phyloP scores from a whole-genome alignment of 2,113 vertebrate species.

The Cebidichthys violaceus region DNA sequence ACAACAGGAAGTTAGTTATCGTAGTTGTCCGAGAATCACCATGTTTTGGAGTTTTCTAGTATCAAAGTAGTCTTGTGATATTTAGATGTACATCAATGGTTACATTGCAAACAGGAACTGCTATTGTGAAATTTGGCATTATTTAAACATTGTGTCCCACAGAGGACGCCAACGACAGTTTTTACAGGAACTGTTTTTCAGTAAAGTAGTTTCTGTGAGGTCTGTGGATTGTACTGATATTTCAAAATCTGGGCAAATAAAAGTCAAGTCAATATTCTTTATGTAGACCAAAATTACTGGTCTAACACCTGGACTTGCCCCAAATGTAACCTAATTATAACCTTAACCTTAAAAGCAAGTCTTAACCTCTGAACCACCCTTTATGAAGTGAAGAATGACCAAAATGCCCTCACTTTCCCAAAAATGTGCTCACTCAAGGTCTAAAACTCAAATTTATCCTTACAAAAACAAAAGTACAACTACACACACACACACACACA shows the following conservation, averaged over 20 bases:
- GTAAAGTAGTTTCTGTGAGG: slow-evolving; percentile 6
- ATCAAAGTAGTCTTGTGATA: background rate
- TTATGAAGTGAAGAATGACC: background rate
- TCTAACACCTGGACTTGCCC: slow-evolving; percentile 6
- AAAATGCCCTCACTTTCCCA: background rate
- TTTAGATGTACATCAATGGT: too few relatives aligned
- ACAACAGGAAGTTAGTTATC: too few relatives aligned
- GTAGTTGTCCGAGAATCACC: background rate
- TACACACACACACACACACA: background rate
- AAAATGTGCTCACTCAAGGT: slow-evolving; percentile 4
- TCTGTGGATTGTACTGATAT: slow-evolving; percentile 2
- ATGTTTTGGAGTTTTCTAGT: background rate
- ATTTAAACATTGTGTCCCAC: too few relatives aligned
- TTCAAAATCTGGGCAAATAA: slow-evolving; percentile 11
- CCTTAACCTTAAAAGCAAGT: slow-evolving; percentile 22
- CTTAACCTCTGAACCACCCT: background rate
- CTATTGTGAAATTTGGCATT: too few relatives aligned
- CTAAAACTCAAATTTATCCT: background rate
- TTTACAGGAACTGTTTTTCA: background rate
- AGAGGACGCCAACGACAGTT: background rate
- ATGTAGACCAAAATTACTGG: slow-evolving; percentile 34
- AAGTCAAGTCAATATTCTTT: slow-evolving; percentile 33
- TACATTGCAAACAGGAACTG: background rate
- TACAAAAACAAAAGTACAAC: background rate
- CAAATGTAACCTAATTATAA: slow-evolving; percentile 29